These are phyloP conservation scores for Cathartes aura DNA, from an alignment of 2,113 vertebrate species.

Conservation along the genomic window DNA sequence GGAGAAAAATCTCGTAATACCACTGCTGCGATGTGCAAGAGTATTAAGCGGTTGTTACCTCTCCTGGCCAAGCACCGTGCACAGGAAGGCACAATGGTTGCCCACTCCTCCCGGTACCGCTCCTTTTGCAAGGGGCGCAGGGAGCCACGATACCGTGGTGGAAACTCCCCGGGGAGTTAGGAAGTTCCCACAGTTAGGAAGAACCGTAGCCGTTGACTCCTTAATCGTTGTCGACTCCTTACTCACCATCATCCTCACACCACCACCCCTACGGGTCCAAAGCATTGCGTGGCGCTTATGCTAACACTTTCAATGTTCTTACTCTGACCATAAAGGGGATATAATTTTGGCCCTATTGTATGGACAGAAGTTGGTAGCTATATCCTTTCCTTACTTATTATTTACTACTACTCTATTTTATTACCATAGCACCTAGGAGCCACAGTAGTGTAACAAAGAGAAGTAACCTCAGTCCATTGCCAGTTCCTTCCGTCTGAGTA, in stretches of 20 bases:
- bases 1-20: not conserved
- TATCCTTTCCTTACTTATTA: not conserved
- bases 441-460: fast-evolving
- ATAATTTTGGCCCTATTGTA: not conserved
- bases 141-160: fast-evolving
- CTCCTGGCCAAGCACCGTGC: not conserved
- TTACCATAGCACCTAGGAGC: not conserved
- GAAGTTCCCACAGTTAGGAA: not conserved
- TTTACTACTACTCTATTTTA: not conserved
- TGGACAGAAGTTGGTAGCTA: not conserved
- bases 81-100: not conserved
- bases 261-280: not conserved
- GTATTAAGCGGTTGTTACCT: not conserved
- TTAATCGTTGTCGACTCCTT: not conserved
- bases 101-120: fast-evolving
- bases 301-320: not conserved
- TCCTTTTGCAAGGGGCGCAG: not conserved
- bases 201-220: not conserved
- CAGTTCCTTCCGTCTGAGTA: not conserved
- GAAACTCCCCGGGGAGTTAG: not conserved
- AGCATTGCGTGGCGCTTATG: not conserved
- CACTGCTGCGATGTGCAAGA: not conserved
- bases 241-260: not conserved
- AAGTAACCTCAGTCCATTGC: not conserved
- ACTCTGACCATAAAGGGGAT: not conserved